Base-by-base conservation (phyloP, 2,113 vertebrate genomes). In the Mustela nigripes region DNA sequence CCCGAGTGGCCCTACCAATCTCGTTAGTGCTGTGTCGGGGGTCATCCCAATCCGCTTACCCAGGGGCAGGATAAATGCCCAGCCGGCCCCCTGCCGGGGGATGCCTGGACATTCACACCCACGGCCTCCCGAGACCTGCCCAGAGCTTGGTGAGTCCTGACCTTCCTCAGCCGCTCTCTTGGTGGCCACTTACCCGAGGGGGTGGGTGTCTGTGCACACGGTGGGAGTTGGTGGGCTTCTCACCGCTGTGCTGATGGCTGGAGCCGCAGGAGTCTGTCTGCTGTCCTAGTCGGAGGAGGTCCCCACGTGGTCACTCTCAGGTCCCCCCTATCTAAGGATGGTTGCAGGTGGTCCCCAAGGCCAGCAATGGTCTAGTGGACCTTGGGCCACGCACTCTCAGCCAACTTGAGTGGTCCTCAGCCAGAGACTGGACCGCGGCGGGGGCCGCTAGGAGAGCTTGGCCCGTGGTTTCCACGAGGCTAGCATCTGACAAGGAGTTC, bases 21-120 rank as follows among this genome's bases (percentile, higher is more conserved):
- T 93, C 95, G 74, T 95, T 82, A 71, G 83, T 4, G n/a, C 58
- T 7, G 3, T 3, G 0, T 96, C 71, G 58, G 36, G 97, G 98
- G 97, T 97, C 95, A 1, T 84, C 97, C 12, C 99, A 99, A 99
- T 99, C 99, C 97, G 96, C 98, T 98, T 98, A 98, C n/a, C 60
- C 67, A 73, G 2, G 24, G 87, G 60, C 65, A 89, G 76, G 99
- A 99, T 99, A 99, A 99, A 98, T 96, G 81, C 56, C 36, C 1
- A 2, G 76, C 76, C 1, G 4, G 48, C 21, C 1, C 28, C 78
- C 39, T 86, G 81, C 81, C 24, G 60, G 50, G 58, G 74, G 84
- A 95, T 39, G 16, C 58, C 88, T 11, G 8, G 58, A 81, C 85
- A 80, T 67, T 50, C 60, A 78, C 56, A 56, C 26, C 91, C 53